These are phyloP conservation scores for Tethya wilhelma DNA, from an alignment of 37 sponge, comb jelly and placozoan genomes.

Conservation along the genomic window DNA sequence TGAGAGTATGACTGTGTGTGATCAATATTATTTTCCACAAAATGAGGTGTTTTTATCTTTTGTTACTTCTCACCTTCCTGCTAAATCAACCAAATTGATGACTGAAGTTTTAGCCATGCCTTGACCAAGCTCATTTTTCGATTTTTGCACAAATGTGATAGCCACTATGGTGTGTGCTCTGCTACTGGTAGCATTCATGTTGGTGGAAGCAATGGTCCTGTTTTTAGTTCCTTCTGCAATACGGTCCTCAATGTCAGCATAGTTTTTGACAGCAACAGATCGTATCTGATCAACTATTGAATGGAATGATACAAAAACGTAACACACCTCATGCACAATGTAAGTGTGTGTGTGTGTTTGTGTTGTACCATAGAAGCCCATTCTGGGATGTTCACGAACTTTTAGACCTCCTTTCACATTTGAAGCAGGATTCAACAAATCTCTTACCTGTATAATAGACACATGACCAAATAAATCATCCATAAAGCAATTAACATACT, in stretches of 20 bases:
- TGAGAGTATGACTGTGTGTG: not conserved
- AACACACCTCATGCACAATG: not conserved
- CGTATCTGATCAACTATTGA: conserved; percentile 61
- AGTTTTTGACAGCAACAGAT: conserved; percentile 51
- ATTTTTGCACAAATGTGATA: conserved; percentile 69
- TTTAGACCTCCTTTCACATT: conserved; percentile 69
- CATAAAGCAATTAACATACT: too few relatives aligned
- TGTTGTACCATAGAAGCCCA: conserved; percentile 70
- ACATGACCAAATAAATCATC: too few relatives aligned
- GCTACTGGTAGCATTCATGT: conserved; percentile 86
- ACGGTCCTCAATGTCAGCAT: conserved; percentile 62
- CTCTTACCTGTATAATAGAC: conserved; percentile 45
- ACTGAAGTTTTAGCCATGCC: conserved; percentile 59
- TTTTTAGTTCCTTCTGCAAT: conserved; percentile 76
- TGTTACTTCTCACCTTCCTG: too few relatives aligned
- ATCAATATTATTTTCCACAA: not conserved
- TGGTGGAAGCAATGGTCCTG: conserved; percentile 76
- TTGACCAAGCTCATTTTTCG: conserved; percentile 28
- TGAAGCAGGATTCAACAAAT: conserved; percentile 43
- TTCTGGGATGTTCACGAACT: conserved; percentile 66
- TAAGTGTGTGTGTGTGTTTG: not conserved
- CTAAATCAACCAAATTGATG: conserved; percentile 80
- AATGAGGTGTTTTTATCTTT: not conserved
- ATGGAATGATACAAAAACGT: not conserved
- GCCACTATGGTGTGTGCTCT: conserved; percentile 77